A percentile compares a stretch with the other conserved stretches of the same genome.
Conservation (phyloP, 2,113 vertebrate genomes). For the Pycnonotus jocosus region DNA sequence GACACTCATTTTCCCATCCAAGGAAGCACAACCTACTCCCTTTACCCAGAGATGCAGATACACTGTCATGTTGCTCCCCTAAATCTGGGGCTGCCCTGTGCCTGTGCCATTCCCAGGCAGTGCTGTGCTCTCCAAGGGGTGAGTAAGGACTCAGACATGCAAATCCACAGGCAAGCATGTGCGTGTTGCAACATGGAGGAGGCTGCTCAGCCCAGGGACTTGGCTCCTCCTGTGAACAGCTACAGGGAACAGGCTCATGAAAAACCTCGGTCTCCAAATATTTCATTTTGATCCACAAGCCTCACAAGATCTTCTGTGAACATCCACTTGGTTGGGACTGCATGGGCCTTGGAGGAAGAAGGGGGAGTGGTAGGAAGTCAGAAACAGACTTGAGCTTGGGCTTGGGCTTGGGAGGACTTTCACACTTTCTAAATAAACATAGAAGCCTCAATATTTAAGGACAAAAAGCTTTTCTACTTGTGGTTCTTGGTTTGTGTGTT, state of each 20-base stretch:
- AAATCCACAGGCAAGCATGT: neutral
- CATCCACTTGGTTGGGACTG: neutral
- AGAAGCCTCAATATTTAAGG: neutral
- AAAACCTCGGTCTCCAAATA: slow-evolving; percentile 42
- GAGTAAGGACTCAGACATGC: slow-evolving; percentile 13
- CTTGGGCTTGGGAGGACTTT: neutral
- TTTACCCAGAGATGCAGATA: neutral
- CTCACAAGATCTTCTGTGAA: slow-evolving; percentile 41
- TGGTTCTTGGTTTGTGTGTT: neutral
- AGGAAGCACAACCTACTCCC: neutral
- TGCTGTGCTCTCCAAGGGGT: neutral
- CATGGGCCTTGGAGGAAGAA: neutral
- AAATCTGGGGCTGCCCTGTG: accelerated
- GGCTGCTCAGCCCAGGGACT: neutral
- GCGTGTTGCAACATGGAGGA: neutral
- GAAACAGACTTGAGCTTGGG: neutral
- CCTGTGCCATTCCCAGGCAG: accelerated
- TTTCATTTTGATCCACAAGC: slow-evolving; percentile 20
- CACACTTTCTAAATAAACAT: neutral
- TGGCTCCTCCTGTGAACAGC: neutral
- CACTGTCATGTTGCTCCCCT: neutral
- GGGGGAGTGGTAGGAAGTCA: neutral
- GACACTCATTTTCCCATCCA: neutral
- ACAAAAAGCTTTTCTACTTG: neutral
- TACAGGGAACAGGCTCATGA: neutral